Conservation (phyloP, 2,888 invertebrate species). For the Drosophila prolongata region DNA sequence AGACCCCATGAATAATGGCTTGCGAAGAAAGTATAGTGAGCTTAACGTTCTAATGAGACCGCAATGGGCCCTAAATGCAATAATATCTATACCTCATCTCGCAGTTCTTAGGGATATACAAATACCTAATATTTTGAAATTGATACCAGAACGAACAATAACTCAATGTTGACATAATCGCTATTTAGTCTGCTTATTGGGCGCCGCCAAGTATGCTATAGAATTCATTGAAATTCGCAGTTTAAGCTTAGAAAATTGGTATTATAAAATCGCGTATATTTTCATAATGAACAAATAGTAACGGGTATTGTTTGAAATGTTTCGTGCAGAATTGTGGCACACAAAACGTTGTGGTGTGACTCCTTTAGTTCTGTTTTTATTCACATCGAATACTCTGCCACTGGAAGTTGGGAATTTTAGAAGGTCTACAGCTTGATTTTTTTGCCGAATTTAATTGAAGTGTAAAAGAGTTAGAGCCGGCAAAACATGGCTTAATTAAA, state of each 20-base stretch:
- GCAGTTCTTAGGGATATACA: slow-evolving; percentile 14
- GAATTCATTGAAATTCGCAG: slow-evolving; percentile 28
- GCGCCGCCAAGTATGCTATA: slow-evolving; percentile 56
- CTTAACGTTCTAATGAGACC: slow-evolving; percentile 32
- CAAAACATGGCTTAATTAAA: too few species aligned
- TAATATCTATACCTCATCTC: slow-evolving; percentile 1
- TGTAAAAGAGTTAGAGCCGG: too few species aligned
- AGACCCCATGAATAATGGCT: slow-evolving; percentile 5
- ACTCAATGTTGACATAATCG: slow-evolving; percentile 9
- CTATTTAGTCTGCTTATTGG: slow-evolving; percentile 10
- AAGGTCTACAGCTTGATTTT: too few species aligned
- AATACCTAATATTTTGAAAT: slow-evolving; percentile 38
- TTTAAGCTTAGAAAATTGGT: slow-evolving; percentile 24
- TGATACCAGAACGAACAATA: slow-evolving; percentile 22
- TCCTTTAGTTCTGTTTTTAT: slow-evolving; percentile 3
- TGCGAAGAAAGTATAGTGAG: background rate
- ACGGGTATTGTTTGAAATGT: slow-evolving; percentile 46
- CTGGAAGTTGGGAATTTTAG: background rate
- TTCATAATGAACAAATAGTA: slow-evolving; percentile 20
- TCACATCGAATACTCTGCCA: background rate
- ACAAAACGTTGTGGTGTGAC: slow-evolving; percentile 2
- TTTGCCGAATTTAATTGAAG: too few species aligned
- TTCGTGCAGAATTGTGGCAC: slow-evolving; percentile 28
- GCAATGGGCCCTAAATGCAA: slow-evolving; percentile 20
- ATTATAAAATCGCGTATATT: slow-evolving; percentile 29